Conservation (phyloP, 2,113 vertebrate species). For the Manacus vitellinus region DNA sequence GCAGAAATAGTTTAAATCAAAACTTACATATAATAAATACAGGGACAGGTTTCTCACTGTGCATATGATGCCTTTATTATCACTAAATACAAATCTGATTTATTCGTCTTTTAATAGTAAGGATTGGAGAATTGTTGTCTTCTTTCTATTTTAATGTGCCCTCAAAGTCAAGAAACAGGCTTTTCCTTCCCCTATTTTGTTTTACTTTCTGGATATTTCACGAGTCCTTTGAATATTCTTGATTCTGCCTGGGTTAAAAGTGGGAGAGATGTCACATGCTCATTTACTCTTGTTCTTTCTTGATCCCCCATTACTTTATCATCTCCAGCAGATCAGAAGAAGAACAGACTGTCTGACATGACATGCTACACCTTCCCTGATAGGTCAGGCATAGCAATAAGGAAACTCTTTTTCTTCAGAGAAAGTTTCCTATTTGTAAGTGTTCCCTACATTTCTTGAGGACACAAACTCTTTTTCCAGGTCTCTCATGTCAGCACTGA, state of each 20-base stretch:
- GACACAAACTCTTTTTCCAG: neutral
- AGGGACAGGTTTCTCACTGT: neutral
- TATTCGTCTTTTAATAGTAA: neutral
- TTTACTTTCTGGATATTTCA: neutral
- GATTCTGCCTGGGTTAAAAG: neutral
- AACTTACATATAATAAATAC: neutral
- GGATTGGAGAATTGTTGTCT: neutral
- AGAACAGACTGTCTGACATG: neutral
- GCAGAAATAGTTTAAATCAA: constrained; percentile 20
- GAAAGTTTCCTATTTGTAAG: neutral
- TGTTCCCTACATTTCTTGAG: neutral
- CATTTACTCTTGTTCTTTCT: neutral
- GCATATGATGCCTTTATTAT: constrained; percentile 44
- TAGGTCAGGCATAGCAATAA: neutral
- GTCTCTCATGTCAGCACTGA: neutral
- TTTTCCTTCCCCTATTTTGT: neutral
- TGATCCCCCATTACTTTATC: neutral
- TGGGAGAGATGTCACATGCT: neutral
- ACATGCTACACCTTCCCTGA: neutral
- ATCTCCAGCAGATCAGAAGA: neutral
- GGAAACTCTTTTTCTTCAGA: neutral
- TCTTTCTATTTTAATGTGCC: neutral
- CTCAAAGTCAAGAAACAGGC: neutral
- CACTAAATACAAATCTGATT: neutral
- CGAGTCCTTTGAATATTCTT: neutral